Conservation (phyloP, 2,113 vertebrate genomes). For the Nannobrachium achirus region DNA sequence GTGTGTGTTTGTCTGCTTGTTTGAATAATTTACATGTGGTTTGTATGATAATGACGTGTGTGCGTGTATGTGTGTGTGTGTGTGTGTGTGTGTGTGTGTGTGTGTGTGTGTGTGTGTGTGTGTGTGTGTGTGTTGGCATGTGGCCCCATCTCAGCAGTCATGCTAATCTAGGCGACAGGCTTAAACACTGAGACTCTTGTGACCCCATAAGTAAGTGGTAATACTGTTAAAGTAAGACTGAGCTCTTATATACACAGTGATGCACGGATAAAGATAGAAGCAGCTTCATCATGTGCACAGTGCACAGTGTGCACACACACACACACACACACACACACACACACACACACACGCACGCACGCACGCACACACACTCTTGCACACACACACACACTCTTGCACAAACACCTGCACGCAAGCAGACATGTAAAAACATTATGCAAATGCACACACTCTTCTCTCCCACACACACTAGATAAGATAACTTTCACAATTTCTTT, state of each 20-base stretch:
- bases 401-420: not conserved
- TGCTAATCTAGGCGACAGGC: conserved; percentile 69
- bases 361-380: not conserved
- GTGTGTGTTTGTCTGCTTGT: conserved; percentile 34
- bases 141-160: conserved; percentile 32
- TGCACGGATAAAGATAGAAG: conserved; percentile 62
- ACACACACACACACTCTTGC: not conserved
- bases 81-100: conserved; percentile 22
- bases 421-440: too few species aligned
- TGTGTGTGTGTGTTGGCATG: conserved; percentile 9
- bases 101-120: conserved; percentile 46
- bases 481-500: not conserved
- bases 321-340: conserved; percentile 6
- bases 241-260: conserved; percentile 59
- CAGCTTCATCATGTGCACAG: conserved; percentile 6
- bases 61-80: not conserved
- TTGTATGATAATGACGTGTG: conserved; percentile 46
- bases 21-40: conserved; percentile 53
- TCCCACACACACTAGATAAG: too few species aligned
- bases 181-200: conserved; percentile 66
- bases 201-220: conserved; percentile 70
- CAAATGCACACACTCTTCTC: too few species aligned
- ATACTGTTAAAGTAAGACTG: conserved; percentile 76
- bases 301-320: conserved; percentile 12
- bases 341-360: conserved; percentile 13